phyloP scores from a whole-genome alignment of 2,888 invertebrate genomes.

The Rhopalosiphum nymphaeae region DNA sequence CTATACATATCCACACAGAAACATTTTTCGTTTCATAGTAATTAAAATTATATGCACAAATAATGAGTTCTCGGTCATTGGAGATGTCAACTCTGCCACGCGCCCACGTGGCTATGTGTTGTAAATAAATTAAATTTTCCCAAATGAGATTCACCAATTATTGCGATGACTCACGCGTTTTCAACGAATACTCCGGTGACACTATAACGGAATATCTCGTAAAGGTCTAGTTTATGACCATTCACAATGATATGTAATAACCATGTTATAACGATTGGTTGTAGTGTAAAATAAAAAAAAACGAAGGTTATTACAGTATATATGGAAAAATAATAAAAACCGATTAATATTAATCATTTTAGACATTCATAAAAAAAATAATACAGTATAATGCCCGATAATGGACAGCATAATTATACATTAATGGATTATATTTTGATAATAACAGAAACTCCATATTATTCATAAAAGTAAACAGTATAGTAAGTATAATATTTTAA shows the following conservation, averaged over 20 bases:
- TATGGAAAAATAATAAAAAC: not conserved
- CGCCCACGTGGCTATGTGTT: not conserved
- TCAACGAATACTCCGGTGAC: not conserved
- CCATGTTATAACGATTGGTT: not conserved
- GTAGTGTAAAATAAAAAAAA: not conserved
- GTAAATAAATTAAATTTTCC: not conserved
- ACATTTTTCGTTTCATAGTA: not conserved
- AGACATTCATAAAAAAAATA: not conserved
- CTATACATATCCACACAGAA: not conserved
- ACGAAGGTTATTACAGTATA: not conserved
- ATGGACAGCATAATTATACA: not conserved
- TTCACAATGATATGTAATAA: not conserved
- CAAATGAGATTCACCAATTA: not conserved
- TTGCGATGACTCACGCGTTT: not conserved
- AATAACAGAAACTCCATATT: not conserved
- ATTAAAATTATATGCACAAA: not conserved
- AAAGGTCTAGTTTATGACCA: not conserved
- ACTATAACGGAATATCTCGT: not conserved
- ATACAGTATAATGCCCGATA: not conserved
- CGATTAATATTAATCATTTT: not conserved
- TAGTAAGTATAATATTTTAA: not conserved
- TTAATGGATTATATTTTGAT: not conserved
- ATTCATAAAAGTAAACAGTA: not conserved
- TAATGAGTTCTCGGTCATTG: not conserved
- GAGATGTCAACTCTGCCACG: too few relatives aligned